Conservation (phyloP, 2,888 invertebrate species). For the Nasonovia ribisnigri region DNA sequence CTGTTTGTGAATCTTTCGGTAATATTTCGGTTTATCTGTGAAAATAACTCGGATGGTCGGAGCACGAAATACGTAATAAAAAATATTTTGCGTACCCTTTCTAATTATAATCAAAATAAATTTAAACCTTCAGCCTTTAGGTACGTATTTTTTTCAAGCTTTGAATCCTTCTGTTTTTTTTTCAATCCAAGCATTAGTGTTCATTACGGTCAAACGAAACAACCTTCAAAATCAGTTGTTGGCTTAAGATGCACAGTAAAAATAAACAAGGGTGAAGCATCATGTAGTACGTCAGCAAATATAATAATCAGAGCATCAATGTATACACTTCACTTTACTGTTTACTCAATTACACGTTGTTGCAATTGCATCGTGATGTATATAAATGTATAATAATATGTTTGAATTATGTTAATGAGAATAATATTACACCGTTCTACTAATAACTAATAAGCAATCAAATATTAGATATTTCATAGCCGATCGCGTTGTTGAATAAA, state of each 20-base stretch:
- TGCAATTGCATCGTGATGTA: neutral
- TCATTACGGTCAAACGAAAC: neutral
- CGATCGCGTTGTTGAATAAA: neutral
- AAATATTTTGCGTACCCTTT: no score
- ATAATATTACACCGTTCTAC: neutral
- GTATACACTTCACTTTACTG: neutral
- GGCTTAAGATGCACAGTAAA: neutral
- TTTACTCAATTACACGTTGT: neutral
- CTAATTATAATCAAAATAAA: no score
- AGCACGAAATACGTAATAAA: no score
- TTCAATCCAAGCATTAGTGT: no score
- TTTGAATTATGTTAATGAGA: neutral
- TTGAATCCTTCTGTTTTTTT: no score
- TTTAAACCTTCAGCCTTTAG: no score
- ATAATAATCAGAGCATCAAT: neutral
- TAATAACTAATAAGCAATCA: neutral
- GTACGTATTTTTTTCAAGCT: no score
- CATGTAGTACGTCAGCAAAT: neutral
- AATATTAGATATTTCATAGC: neutral
- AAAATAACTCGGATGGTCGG: no score
- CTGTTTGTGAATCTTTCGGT: no score
- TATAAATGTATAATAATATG: neutral
- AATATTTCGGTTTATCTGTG: no score
- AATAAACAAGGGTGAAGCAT: neutral
- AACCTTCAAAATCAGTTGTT: neutral